Evolutionary conservation across 2,888 invertebrate genomes (phyloP), one percentile per base, ranked within the genome.

Genomic region (Nomada goodeniana): DNA sequence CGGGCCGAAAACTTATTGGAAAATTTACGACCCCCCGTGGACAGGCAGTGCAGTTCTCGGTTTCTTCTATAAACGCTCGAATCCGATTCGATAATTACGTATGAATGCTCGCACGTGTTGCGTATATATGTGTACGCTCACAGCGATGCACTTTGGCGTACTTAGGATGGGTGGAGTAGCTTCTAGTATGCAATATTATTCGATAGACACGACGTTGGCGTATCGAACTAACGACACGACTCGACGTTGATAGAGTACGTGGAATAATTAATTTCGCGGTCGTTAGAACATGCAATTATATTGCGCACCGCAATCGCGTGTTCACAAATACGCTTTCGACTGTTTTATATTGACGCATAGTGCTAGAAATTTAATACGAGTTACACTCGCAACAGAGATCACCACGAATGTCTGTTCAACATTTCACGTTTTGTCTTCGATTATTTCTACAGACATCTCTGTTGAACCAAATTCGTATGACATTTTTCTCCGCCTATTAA

Each of bases 161-260:
- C 67, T 80, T 61, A 71, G 61, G 72, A 76, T 72, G 71, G 61
- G 26, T 26, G 26, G 4, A 36, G 18, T 50, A 42, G 42, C 53
- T n/a, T 15, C 23, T 50, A n/a, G 36, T 36, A 36, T 36, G 50
- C 2, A 2, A 67, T 65, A 76, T 76, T 67, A 67, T 61, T 55
- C 61, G 44, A 47, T 10, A 15, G 52, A 53, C 68, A 60, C 65
- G 60, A 53, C 42, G 47, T 53, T 65, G 50, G 59, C 29, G 23
- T 26, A 42, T 69, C 63, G n/a, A 36, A 59, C 29, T 55, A 36
- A n/a, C n/a, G 44, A 68, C 61, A 55, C 64, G 65, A 76, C 52
- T 53, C 52, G 59, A 68, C 70, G 20, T 65, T 65, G 53, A 50
- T 53, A 59, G 20, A 63, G 47, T 44, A 53, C 42, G 42, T 59